Evolutionary conservation across 2,797 vertebrate species (phyloP).

Genomic region (Spizella passerina): DNA sequence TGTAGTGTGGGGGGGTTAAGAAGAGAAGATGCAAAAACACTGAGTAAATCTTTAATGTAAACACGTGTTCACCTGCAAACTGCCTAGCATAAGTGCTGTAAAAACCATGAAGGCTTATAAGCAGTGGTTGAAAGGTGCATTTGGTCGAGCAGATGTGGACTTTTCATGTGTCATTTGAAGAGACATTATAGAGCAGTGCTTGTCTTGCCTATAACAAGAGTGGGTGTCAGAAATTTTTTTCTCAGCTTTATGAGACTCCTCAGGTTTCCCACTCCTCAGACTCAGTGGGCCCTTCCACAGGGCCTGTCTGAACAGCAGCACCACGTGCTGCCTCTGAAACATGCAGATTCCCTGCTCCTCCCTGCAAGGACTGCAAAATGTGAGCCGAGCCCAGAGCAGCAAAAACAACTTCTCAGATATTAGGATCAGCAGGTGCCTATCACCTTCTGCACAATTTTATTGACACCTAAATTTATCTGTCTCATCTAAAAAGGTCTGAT

Average conservation of each 20-base stretch:
- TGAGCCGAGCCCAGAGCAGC: rapidly evolving
- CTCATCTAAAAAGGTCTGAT: background rate
- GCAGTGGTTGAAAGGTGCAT: background rate
- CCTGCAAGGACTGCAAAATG: background rate
- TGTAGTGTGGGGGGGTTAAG: background rate
- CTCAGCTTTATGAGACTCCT: background rate
- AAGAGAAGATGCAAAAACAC: background rate
- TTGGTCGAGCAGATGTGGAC: background rate
- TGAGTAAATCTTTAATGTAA: background rate
- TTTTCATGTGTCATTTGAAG: background rate
- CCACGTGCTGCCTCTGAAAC: background rate
- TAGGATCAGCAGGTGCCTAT: background rate
- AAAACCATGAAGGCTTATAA: background rate
- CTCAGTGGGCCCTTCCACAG: background rate
- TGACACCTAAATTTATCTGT: background rate
- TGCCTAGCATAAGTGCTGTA: background rate
- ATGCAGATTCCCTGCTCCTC: background rate
- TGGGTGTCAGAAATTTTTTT: background rate
- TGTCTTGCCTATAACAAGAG: background rate
- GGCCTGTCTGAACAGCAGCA: background rate
- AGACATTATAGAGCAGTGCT: background rate
- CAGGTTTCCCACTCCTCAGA: background rate
- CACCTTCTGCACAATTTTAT: background rate
- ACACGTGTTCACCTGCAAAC: background rate
- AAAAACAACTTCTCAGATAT: background rate